phyloP scores from a whole-genome alignment of 2,113 vertebrate genomes.

The Camelus bactrianus region DNA sequence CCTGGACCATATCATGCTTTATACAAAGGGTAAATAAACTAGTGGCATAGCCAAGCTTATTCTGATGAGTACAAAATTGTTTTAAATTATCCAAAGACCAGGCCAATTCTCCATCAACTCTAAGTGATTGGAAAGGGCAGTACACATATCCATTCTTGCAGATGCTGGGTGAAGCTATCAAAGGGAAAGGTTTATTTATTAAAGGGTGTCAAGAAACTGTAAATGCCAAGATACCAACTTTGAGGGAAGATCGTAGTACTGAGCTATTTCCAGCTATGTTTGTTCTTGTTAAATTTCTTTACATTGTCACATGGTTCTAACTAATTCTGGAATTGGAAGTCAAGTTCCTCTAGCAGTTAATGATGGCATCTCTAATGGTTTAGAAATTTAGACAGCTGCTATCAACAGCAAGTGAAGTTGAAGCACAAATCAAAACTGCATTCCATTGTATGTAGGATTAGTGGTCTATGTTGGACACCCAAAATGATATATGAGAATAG shows the following conservation, averaged over 20 bases:
- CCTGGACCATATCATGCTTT: neutral
- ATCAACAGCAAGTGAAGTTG: neutral
- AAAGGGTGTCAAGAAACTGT: conserved; percentile 14
- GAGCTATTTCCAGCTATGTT: conserved; percentile 14
- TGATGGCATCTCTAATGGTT: neutral
- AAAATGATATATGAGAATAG: neutral
- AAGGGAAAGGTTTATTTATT: conserved; percentile 50
- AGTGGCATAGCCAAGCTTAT: neutral
- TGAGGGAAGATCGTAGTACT: neutral
- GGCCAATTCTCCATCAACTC: neutral
- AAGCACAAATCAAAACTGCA: neutral
- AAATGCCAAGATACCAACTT: conserved; percentile 29
- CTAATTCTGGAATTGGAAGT: conserved; percentile 53
- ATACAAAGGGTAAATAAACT: neutral
- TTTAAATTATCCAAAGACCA: conserved; percentile 35
- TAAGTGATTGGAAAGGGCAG: conserved; percentile 10
- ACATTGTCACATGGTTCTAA: neutral
- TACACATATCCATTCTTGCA: conserved; percentile 48
- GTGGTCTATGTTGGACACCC: neutral
- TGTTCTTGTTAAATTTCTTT: conserved; percentile 10
- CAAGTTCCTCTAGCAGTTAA: neutral
- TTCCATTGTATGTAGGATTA: conserved; percentile 38
- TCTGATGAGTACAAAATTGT: neutral
- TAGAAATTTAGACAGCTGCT: conserved; percentile 44
- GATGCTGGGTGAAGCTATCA: neutral